These are phyloP conservation scores for Rhinopomastus cyanomelas DNA, from an alignment of 2,113 vertebrate genomes.

Conservation along the genomic window DNA sequence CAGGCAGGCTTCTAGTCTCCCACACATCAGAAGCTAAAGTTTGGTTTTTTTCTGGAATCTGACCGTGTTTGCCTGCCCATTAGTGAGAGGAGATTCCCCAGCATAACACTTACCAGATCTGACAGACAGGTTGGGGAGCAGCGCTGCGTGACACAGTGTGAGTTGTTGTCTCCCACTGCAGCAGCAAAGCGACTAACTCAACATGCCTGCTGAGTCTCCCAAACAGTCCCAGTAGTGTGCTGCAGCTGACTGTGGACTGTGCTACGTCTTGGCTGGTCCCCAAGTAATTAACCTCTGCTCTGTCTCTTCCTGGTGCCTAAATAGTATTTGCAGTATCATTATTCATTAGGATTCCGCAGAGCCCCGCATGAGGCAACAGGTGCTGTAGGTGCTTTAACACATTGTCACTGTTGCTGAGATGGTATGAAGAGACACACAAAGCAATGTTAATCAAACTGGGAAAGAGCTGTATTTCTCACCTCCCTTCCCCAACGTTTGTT, in stretches of 20 bases:
- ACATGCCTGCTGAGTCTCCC: constrained; percentile 5
- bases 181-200: constrained; percentile 25
- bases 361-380: not conserved
- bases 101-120: not conserved
- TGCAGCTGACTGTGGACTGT: constrained; percentile 8
- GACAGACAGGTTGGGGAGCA: not conserved
- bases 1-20: not conserved
- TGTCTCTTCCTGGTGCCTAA: not conserved
- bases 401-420: accelerated
- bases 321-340: not conserved
- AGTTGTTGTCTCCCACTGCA: constrained; percentile 36
- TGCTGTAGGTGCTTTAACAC: not conserved
- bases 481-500: not conserved
- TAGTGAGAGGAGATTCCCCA: constrained; percentile 32
- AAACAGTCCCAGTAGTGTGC: not conserved
- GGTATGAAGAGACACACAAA: not conserved
- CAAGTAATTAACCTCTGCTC: not conserved
- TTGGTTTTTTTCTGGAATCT: not conserved
- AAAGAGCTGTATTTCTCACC: not conserved
- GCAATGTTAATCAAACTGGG: not conserved
- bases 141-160: constrained; percentile 18
- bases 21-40: not conserved
- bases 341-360: not conserved
- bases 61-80: not conserved
- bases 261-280: not conserved